Percentiles rank a stretch among this genome's conserved stretches.
Conservation (phyloP, 2,113 vertebrate species). For the Limanda limanda region DNA sequence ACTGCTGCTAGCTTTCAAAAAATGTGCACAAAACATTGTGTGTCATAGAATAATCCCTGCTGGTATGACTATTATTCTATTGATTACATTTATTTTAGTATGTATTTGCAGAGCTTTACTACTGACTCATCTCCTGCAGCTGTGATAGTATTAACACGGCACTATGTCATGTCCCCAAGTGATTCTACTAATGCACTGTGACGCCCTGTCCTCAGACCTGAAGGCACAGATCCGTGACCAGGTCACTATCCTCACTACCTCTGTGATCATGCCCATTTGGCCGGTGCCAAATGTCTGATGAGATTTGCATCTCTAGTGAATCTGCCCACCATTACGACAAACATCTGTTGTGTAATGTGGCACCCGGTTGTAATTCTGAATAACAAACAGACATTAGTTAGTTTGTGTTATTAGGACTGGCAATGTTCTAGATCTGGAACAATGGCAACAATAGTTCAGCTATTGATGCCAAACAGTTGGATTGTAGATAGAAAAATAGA, state of each 20-base stretch:
- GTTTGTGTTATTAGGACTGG: too few relatives aligned
- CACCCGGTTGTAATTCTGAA: not conserved
- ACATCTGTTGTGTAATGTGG: conserved; percentile 12
- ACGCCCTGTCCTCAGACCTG: conserved; percentile 34
- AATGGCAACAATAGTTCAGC: too few relatives aligned
- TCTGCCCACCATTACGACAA: conserved; percentile 25
- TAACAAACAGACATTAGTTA: not conserved
- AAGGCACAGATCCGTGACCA: conserved; percentile 28
- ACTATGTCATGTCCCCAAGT: conserved; percentile 25
- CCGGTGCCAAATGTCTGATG: conserved; percentile 11
- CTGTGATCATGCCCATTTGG: conserved; percentile 13
- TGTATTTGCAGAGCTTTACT: conserved; percentile 20
- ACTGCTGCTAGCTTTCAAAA: not conserved
- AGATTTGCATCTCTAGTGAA: conserved; percentile 30
- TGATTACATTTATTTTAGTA: not conserved
- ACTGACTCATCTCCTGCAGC: conserved; percentile 13
- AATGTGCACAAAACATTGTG: not conserved
- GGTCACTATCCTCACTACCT: conserved; percentile 35
- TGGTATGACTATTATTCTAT: conserved; percentile 4
- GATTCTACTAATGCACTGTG: conserved; percentile 33
- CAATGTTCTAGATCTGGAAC: too few relatives aligned
- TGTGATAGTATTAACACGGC: conserved; percentile 31
- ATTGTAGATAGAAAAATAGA: too few relatives aligned
- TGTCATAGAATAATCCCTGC: conserved; percentile 7
- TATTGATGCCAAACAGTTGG: too few relatives aligned